Base-by-base conservation (phyloP, 1,140 invertebrate species). In the Latrodectus geometricus region DNA sequence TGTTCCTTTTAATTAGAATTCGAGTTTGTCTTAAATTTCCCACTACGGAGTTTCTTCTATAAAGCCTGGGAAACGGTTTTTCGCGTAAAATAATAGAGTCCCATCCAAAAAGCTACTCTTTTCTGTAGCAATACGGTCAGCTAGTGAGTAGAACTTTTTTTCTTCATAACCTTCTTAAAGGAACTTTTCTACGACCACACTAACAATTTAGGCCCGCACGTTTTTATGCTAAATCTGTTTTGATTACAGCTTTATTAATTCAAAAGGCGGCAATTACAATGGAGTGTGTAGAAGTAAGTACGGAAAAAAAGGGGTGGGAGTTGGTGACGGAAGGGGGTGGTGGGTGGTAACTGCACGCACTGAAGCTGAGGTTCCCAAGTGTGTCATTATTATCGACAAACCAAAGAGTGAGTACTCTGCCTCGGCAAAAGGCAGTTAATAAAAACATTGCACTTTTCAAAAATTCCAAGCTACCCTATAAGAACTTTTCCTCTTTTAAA, bases 151-250 rank as follows among this genome's bases (percentile, higher is more conserved):
- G 69, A 65, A 56, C 52, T 76, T 86, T n/a, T 75, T 73, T 80
- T 52, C 0, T 35, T 86, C 74, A 35, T 49, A 80, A 73, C 73
- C 50, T 68, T 15, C 52, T 35, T 21, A 54, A 50, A 52, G 23
- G 74, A 76, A 76, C 74, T 76, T 52, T 73, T 49, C n/a, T 48
- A 14, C 52, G 17, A 20, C 20, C 68, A 82, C 69, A 68, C 82
- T 72, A 86, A 86, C 83, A 86, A 86, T 86, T 86, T 86, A 78
- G 83, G 61, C 74, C 52, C 74, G 83, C 74, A 54, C 83, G 83
- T 86, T 86, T 86, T 86, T 86, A 87, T 80, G 77, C 85, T 87
- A 79, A 87, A 87, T 87, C 85, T 87, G 85, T 87, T 87, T 87
- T 87, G 85, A 87, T 87, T 87, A 80, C 85, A 61, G 85, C 76